phyloP scores from a whole-genome alignment of 2,113 vertebrate genomes.

The Labeo catla region DNA sequence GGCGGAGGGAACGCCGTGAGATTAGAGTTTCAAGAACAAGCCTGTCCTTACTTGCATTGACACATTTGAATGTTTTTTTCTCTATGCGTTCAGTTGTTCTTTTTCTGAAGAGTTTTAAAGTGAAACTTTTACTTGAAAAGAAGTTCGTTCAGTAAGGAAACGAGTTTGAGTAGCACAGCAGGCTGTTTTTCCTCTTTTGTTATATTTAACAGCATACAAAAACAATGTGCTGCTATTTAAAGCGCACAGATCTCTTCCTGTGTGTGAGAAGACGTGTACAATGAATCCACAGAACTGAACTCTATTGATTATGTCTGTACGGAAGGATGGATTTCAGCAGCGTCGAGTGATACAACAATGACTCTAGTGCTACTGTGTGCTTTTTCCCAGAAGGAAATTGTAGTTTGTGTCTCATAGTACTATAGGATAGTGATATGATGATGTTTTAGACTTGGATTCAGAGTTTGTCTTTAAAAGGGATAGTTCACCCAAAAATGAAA shows the following conservation, averaged over 20 bases:
- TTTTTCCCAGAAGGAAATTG: not conserved
- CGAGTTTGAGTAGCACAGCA: not conserved
- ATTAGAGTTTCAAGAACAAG: not conserved
- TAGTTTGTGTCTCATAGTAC: not conserved
- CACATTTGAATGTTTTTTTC: not conserved
- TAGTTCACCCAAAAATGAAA: too few relatives aligned
- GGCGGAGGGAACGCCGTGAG: not conserved
- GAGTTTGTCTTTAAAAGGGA: not conserved
- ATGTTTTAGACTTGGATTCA: not conserved
- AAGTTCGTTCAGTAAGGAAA: not conserved
- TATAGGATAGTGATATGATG: not conserved
- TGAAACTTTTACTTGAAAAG: not conserved
- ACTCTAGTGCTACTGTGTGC: not conserved
- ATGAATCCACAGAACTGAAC: not conserved
- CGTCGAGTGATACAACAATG: not conserved
- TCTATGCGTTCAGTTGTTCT: not conserved
- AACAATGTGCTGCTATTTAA: slow-evolving; percentile 32
- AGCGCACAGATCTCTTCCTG: slow-evolving; percentile 16
- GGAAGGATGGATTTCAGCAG: slow-evolving; percentile 21
- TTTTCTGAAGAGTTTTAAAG: not conserved
- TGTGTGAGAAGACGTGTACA: not conserved
- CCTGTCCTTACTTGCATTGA: not conserved
- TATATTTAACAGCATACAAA: not conserved
- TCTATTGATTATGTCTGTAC: slow-evolving; percentile 1
- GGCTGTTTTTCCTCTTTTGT: slow-evolving; percentile 3